Conservation (phyloP, 2,113 vertebrate genomes). For the Atrichornis clamosus region DNA sequence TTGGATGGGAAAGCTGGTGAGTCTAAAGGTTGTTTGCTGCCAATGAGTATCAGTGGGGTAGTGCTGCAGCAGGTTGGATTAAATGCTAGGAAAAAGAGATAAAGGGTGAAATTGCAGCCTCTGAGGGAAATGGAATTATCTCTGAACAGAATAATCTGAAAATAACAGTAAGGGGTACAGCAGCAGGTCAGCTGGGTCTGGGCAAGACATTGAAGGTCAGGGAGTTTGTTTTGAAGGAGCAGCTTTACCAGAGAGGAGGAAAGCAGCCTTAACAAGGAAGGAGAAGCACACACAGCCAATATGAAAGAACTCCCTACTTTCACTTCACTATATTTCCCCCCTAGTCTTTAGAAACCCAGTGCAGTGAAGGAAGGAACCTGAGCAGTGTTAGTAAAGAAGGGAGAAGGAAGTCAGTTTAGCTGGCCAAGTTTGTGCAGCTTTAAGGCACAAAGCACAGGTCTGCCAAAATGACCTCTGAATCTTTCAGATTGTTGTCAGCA, state of each 20-base stretch:
- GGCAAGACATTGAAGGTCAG: neutral
- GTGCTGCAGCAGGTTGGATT: neutral
- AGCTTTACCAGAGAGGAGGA: neutral
- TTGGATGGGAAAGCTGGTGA: neutral
- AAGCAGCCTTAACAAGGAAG: neutral
- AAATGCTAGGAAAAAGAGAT: neutral
- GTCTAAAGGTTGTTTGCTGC: neutral
- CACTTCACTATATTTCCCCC: rapidly evolving
- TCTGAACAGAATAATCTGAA: neutral
- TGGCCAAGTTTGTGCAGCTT: neutral
- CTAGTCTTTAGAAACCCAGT: neutral
- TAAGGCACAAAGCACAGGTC: neutral
- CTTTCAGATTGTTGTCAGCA: neutral
- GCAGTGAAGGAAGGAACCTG: neutral
- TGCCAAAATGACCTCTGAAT: neutral
- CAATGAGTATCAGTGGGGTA: neutral
- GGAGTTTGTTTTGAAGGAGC: neutral
- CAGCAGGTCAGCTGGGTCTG: neutral
- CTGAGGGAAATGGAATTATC: neutral
- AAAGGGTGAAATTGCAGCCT: neutral
- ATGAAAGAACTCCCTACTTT: neutral
- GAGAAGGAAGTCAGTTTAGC: neutral
- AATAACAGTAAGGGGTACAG: neutral
- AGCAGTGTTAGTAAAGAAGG: neutral
- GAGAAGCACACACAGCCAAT: neutral